Conservation (phyloP, 2,113 vertebrate species). For the Phalacrocorax brasilianus region DNA sequence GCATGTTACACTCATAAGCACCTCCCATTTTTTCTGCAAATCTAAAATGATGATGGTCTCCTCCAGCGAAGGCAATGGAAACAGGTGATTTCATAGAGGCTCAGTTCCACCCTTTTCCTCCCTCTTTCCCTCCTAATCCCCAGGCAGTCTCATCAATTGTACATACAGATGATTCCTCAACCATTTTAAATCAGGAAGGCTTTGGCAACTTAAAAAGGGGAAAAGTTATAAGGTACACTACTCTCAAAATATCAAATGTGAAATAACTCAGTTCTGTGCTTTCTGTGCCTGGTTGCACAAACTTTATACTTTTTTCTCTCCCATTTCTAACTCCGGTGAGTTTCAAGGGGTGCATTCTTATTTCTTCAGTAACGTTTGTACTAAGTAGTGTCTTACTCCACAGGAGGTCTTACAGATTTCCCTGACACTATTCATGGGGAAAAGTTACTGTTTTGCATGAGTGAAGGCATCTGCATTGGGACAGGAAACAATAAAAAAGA, state of each 20-base stretch:
- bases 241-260: neutral
- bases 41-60: neutral
- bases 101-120: neutral
- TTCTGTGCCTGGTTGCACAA: neutral
- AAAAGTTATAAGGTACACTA: neutral
- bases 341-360: neutral
- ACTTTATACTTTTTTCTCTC: neutral
- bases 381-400: neutral
- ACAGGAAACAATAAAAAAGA: neutral
- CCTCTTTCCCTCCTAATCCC: neutral
- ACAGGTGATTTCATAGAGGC: neutral
- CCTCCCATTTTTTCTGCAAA: neutral
- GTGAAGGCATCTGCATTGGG: neutral
- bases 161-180: neutral
- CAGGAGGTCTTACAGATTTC: neutral
- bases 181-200: neutral
- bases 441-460: neutral
- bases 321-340: neutral
- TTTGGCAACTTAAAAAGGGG: neutral
- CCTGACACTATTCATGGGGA: neutral
- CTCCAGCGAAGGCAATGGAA: neutral
- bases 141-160: neutral
- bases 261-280: neutral
- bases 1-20: neutral
- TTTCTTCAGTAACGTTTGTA: neutral